Conservation (phyloP, 2,797 vertebrate genomes). For the Sebastes alutus region DNA sequence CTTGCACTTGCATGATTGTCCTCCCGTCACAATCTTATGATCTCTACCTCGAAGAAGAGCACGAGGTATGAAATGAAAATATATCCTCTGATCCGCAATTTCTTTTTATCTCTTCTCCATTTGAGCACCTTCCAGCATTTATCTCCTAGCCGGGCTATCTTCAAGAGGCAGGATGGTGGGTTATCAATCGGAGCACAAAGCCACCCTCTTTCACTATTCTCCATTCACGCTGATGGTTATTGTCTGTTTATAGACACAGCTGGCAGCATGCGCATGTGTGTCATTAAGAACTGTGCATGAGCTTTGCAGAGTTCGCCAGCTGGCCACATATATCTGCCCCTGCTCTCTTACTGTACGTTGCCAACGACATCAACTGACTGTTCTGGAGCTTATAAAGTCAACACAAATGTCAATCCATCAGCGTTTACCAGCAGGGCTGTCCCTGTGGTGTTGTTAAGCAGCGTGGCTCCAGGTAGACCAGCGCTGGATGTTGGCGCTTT, state of each 20-base stretch:
- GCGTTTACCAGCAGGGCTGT: constrained; percentile 14
- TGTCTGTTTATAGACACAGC: constrained; percentile 55
- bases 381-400: constrained; percentile 54
- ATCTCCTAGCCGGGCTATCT: background rate
- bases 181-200: constrained; percentile 7
- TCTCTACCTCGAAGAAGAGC: background rate
- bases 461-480: constrained; percentile 31
- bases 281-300: constrained; percentile 43
- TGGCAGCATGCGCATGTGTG: constrained; percentile 36
- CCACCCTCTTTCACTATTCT: constrained; percentile 7
- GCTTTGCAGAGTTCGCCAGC: constrained; percentile 32
- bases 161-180: background rate
- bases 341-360: background rate
- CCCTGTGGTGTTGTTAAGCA: constrained; percentile 43
- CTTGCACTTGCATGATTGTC: background rate
- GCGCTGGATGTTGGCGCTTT: constrained; percentile 15
- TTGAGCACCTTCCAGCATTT: constrained; percentile 2
- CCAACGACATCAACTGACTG: constrained; percentile 5
- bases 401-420: constrained; percentile 54
- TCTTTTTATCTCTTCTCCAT: background rate
- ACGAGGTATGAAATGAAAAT: background rate
- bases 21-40: background rate
- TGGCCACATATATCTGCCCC: constrained; percentile 26
- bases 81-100: background rate
- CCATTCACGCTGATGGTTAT: constrained; percentile 40